A percentile compares a stretch with the other conserved stretches of the same genome.
phyloP scores from a whole-genome alignment of 2,888 invertebrate species.

The Andricus curvator region DNA sequence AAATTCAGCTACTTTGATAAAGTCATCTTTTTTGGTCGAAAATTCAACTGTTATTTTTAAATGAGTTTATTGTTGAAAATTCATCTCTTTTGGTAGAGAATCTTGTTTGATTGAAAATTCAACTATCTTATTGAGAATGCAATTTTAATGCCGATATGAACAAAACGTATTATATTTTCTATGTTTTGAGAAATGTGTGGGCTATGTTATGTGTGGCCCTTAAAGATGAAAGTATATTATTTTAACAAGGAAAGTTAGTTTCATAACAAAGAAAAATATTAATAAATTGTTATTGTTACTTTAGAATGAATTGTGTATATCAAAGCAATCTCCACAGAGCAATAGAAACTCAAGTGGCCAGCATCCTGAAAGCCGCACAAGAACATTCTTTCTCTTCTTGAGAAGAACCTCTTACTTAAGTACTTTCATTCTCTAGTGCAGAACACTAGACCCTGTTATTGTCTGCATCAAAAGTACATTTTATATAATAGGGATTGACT shows the following conservation, averaged over 20 bases:
- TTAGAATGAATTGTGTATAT: not conserved
- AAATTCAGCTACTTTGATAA: too few species aligned
- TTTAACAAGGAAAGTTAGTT: not conserved
- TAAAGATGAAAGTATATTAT: not conserved
- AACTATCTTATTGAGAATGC: too few species aligned
- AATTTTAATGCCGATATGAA: too few species aligned
- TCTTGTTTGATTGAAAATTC: too few species aligned
- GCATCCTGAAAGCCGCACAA: slow-evolving; percentile 6
- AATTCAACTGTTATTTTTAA: too few species aligned
- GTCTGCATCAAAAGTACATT: slow-evolving; percentile 2
- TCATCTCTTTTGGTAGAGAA: too few species aligned
- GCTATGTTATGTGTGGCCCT: too few species aligned
- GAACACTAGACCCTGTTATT: slow-evolving; percentile 18
- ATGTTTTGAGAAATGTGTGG: too few species aligned
- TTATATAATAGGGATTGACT: slow-evolving; percentile 29
- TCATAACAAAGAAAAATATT: not conserved
- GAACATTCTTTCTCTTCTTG: slow-evolving; percentile 10
- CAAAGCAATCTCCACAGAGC: not conserved
- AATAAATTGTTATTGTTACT: not conserved
- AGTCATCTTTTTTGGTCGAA: too few species aligned
- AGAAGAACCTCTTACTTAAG: slow-evolving; percentile 30
- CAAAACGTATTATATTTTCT: too few species aligned
- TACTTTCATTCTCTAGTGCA: slow-evolving; percentile 18
- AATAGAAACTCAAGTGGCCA: slow-evolving; percentile 12
- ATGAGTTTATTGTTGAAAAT: too few species aligned